phyloP scores from a whole-genome alignment of 2,797 vertebrate species.

The Ctenopoma kingsleyae region DNA sequence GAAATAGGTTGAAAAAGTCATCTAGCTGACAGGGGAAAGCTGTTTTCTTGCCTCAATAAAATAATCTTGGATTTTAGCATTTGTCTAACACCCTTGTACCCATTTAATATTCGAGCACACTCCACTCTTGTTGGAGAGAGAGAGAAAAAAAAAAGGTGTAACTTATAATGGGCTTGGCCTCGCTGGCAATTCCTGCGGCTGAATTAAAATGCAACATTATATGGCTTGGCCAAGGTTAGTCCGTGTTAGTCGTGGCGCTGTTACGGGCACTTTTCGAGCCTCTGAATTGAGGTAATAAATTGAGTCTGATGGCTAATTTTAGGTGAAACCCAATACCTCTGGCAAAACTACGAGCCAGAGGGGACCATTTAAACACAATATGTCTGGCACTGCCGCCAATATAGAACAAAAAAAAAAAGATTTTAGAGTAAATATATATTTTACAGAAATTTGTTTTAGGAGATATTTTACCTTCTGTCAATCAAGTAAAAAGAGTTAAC shows the following conservation, averaged over 20 bases:
- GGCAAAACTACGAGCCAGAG: conserved; percentile 92
- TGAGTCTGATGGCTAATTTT: conserved; percentile 98
- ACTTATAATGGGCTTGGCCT: conserved; percentile 77
- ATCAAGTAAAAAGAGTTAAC: conserved; percentile 40
- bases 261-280: conserved; percentile 87
- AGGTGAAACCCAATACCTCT: conserved; percentile 93
- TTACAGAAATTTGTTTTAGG: conserved; percentile 67
- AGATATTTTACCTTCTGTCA: conserved; percentile 61
- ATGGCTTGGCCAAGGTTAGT: conserved; percentile 75
- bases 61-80: conserved; percentile 83
- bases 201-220: conserved; percentile 88
- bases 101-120: conserved; percentile 72
- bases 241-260: conserved; percentile 74
- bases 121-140: conserved; percentile 38
- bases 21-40: conserved; percentile 71
- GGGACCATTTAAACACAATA: conserved; percentile 90
- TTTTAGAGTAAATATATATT: conserved; percentile 78
- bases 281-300: conserved; percentile 97
- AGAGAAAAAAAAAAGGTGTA: conserved; percentile 69
- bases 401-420: conserved; percentile 82
- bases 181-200: conserved; percentile 69
- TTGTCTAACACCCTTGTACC: conserved; percentile 77
- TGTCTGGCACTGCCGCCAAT: conserved; percentile 81
- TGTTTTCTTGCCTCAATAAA: conserved; percentile 79
- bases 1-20: conserved; percentile 74